Conservation (phyloP, 2,113 vertebrate genomes). For the Glaucomys volans region DNA sequence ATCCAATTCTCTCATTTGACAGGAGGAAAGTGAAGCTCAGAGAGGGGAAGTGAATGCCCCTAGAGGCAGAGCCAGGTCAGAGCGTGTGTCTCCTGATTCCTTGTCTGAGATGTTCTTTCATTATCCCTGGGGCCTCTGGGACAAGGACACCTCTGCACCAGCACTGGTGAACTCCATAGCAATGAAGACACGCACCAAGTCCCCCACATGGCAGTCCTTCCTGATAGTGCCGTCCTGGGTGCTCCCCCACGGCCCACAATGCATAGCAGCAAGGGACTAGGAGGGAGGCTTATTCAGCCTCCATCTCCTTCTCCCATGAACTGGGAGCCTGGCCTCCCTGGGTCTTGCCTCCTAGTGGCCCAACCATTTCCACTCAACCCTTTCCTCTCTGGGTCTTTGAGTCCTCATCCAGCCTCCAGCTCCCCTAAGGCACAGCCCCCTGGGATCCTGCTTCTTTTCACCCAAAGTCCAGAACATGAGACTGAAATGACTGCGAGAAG, state of each 20-base stretch:
- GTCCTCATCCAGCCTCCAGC: neutral
- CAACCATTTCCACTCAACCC: neutral
- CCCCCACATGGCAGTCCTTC: neutral
- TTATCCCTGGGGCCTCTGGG: neutral
- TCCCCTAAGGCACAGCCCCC: neutral
- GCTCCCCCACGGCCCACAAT: neutral
- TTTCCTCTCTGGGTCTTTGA: neutral
- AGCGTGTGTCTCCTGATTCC: neutral
- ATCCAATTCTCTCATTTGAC: neutral
- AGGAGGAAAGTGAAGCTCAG: constrained; percentile 23
- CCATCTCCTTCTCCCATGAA: neutral
- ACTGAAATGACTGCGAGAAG: neutral
- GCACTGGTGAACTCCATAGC: neutral
- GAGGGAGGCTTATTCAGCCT: neutral
- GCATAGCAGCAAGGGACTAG: neutral
- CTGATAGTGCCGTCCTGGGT: neutral
- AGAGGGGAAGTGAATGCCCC: neutral
- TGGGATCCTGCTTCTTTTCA: neutral
- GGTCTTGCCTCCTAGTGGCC: neutral
- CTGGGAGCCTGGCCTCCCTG: neutral
- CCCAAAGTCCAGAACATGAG: neutral
- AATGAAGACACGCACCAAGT: neutral
- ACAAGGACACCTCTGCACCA: neutral
- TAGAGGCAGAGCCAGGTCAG: neutral
- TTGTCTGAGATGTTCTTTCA: neutral